These are phyloP conservation scores for Oceanodroma tethys DNA, from an alignment of 2,113 vertebrate genomes.

Conservation along the genomic window DNA sequence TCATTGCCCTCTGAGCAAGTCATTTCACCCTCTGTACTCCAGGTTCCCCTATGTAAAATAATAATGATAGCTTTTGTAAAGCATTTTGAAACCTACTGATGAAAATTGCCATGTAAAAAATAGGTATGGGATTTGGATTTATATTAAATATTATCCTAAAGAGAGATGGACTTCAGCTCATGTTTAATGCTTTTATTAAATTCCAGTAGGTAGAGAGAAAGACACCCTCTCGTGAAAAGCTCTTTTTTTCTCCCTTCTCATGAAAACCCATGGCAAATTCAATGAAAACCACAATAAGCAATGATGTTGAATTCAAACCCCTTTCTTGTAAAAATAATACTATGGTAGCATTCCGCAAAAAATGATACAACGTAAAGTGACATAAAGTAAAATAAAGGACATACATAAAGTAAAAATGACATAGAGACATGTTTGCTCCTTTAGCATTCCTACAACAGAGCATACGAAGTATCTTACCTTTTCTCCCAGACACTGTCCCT, in stretches of 20 bases:
- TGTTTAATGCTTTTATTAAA: background rate
- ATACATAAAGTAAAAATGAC: background rate
- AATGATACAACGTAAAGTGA: background rate
- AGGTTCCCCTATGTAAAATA: background rate
- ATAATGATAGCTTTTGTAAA: background rate
- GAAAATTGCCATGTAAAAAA: background rate
- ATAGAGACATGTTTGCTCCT: background rate
- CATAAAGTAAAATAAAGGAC: background rate
- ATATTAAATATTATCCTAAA: background rate
- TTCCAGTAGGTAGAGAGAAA: background rate
- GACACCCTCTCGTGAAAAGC: background rate
- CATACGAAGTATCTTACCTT: background rate
- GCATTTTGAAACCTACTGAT: background rate
- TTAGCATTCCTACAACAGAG: background rate
- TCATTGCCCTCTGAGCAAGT: background rate
- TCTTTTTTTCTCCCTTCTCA: background rate
- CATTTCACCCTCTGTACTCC: background rate
- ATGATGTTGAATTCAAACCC: background rate
- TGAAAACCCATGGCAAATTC: background rate
- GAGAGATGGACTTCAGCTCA: background rate
- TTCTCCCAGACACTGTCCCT: constrained; percentile 71
- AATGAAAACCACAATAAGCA: background rate
- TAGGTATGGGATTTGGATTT: background rate
- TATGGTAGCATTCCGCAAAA: background rate
- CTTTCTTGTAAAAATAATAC: background rate